A percentile compares a stretch with the other conserved stretches of the same genome.
phyloP scores from a whole-genome alignment of 2,113 vertebrate genomes.

The Ellobius talpinus region DNA sequence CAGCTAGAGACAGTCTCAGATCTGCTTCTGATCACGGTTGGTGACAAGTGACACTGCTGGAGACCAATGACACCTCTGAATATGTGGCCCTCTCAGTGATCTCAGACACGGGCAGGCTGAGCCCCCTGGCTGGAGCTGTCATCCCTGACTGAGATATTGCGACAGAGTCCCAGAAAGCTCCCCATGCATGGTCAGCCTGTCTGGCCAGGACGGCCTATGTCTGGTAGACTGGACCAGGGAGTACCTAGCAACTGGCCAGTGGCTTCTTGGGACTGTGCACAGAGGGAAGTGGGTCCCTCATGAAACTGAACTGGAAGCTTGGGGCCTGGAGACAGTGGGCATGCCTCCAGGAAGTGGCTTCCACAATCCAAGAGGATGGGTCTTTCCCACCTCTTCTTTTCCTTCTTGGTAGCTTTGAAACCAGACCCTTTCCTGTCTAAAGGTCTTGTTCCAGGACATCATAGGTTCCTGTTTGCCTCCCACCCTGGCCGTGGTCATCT shows the following conservation, averaged over 20 bases:
- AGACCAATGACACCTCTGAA: not conserved
- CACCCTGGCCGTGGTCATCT: not conserved
- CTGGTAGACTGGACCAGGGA: not conserved
- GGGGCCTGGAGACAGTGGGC: fast-evolving
- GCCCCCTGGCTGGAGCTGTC: not conserved
- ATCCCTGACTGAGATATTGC: fast-evolving
- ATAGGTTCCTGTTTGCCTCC: not conserved
- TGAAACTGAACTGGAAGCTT: not conserved
- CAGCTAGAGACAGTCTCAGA: not conserved
- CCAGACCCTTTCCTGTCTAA: not conserved
- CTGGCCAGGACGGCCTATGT: no score
- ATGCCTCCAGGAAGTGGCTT: fast-evolving
- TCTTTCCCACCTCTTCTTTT: not conserved
- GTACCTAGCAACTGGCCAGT: not conserved
- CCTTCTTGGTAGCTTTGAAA: not conserved
- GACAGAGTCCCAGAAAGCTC: not conserved
- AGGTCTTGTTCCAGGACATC: not conserved
- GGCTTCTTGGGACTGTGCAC: not conserved
- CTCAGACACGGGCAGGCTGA: not conserved
- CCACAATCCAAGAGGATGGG: fast-evolving
- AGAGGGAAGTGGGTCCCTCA: not conserved
- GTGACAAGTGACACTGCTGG: not conserved
- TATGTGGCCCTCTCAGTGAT: not conserved
- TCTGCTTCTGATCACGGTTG: not conserved
- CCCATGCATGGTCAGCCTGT: fast-evolving